These are phyloP conservation scores for Semnornis frantzii DNA, from an alignment of 2,113 vertebrate genomes.

Conservation along the genomic window DNA sequence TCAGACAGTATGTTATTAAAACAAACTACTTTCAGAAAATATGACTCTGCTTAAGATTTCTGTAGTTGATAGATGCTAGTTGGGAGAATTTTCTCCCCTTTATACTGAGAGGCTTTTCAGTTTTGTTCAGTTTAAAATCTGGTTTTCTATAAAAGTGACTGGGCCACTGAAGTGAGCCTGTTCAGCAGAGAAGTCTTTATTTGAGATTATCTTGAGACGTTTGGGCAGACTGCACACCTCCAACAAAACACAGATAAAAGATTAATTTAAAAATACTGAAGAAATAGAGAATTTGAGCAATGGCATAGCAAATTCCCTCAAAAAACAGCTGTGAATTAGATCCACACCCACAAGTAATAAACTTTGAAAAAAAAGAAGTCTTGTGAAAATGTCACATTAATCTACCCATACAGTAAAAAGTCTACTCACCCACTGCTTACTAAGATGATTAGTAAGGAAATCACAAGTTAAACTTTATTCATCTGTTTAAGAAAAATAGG, in stretches of 20 bases:
- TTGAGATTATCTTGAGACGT: background rate
- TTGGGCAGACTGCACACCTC: background rate
- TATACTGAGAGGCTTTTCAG: background rate
- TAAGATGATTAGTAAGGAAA: constrained; percentile 69
- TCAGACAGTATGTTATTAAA: background rate
- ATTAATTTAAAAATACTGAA: background rate
- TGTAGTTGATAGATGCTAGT: background rate
- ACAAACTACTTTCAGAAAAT: background rate
- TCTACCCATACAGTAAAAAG: constrained; percentile 33
- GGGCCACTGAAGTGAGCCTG: background rate
- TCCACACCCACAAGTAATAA: constrained; percentile 43
- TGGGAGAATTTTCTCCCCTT: background rate
- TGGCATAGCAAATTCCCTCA: constrained; percentile 8
- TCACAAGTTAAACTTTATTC: constrained; percentile 70
- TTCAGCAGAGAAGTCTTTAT: background rate
- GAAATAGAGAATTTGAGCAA: constrained; percentile 11
- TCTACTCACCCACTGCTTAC: constrained; percentile 66
- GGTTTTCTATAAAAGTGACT: background rate
- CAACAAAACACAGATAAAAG: background rate
- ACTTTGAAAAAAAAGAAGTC: constrained; percentile 3
- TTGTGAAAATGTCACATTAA: constrained; percentile 64
- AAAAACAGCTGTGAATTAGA: constrained; percentile 54
- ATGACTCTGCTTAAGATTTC: background rate
- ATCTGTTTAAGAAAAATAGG: constrained; percentile 62
- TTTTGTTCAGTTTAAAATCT: background rate